Evolutionary conservation across 2,113 vertebrate species (phyloP).

Genomic region (Brachyhypopomus gauderio): DNA sequence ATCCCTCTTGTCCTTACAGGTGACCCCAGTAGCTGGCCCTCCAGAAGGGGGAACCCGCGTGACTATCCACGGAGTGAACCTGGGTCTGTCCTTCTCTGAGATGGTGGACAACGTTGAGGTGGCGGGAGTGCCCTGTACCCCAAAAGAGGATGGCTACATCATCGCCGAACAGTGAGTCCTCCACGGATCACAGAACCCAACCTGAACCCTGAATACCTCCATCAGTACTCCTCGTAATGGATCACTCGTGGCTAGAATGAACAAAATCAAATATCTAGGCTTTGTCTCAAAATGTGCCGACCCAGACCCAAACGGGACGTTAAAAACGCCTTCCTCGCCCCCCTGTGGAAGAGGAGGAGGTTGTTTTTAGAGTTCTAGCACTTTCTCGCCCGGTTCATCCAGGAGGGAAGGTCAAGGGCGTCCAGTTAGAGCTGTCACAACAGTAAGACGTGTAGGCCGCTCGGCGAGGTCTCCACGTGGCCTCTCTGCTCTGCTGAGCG

Average conservation of each 20-base stretch:
- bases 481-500: slow-evolving; percentile 27
- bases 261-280: no score
- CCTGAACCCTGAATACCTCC: no score
- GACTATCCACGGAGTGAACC: slow-evolving; percentile 92
- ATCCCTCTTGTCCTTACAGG: slow-evolving; percentile 68
- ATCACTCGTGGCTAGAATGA: no score
- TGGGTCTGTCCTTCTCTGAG: slow-evolving; percentile 93
- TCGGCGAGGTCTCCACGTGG: slow-evolving; percentile 18
- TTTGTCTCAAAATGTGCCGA: no score
- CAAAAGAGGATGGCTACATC: slow-evolving; percentile 89
- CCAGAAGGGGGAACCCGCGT: slow-evolving; percentile 94
- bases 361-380: background rate
- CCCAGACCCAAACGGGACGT: slow-evolving; percentile 6
- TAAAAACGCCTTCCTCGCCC: slow-evolving; percentile 5
- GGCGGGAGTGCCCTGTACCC: slow-evolving; percentile 88
- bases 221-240: no score
- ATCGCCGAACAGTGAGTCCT: slow-evolving; percentile 93
- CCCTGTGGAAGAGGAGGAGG: background rate
- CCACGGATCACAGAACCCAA: background rate
- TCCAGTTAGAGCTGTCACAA: slow-evolving; percentile 34
- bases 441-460: background rate
- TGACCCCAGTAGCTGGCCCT: slow-evolving; percentile 92
- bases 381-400: slow-evolving; percentile 12
- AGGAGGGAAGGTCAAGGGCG: slow-evolving; percentile 16
- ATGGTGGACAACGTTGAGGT: slow-evolving; percentile 91